phyloP scores from a whole-genome alignment of 2,888 invertebrate species.

The Eilema sororculum region DNA sequence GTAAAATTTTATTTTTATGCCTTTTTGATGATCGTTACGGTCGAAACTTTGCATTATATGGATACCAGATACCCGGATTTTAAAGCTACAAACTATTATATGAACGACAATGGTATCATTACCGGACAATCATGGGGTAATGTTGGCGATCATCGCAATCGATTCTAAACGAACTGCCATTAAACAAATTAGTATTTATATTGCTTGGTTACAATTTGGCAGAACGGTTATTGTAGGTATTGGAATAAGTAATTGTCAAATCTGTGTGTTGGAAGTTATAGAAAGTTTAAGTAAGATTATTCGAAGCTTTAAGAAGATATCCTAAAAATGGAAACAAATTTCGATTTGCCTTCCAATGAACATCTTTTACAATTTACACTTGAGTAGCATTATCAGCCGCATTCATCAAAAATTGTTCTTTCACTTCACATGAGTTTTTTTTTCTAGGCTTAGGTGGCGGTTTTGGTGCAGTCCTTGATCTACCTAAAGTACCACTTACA shows the following conservation, averaged over 20 bases:
- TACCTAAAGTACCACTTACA: conserved; percentile 70
- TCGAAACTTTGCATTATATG: conserved; percentile 25
- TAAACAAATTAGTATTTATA: conserved; percentile 2
- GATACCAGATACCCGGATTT: conserved; percentile 21
- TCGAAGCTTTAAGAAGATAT: too few species aligned
- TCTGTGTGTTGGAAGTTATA: background rate
- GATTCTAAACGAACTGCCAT: conserved; percentile 12
- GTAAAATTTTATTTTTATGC: conserved; percentile 38
- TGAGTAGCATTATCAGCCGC: conserved; percentile 95
- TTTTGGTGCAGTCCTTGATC: conserved; percentile 89
- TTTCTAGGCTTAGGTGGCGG: conserved; percentile 94
- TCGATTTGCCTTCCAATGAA: conserved; percentile 22
- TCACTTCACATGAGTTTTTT: conserved; percentile 88
- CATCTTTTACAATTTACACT: conserved; percentile 85
- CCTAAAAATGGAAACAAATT: background rate
- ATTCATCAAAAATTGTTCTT: conserved; percentile 93
- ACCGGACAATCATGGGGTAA: conserved; percentile 20
- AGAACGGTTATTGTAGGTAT: background rate
- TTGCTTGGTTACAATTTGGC: background rate
- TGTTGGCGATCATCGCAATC: conserved; percentile 5
- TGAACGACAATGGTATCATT: conserved; percentile 28
- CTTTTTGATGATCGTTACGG: conserved; percentile 41
- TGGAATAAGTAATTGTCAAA: background rate
- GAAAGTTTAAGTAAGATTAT: too few species aligned
- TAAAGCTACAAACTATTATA: conserved; percentile 39